Base-by-base conservation (phyloP, 2,888 invertebrate genomes). In the Scaptomyza polygonia region DNA sequence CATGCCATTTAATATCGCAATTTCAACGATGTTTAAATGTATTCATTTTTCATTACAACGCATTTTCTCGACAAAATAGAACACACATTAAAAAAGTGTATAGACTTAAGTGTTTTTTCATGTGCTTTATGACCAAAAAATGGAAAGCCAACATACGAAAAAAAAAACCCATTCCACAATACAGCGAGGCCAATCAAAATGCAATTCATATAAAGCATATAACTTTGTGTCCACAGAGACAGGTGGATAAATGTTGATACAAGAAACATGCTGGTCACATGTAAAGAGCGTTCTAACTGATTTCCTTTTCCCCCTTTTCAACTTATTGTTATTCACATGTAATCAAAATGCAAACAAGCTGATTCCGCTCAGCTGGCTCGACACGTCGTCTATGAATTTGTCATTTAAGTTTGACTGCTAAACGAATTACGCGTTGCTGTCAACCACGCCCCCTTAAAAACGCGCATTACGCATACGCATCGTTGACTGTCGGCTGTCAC, bases 271-370 rank as follows among this genome's bases (percentile, higher is more conserved):
- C 16, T 62, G 63, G 63, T 49, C 52, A 52, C 44, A 53, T 63
- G 52, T 64, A 27, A 1, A 36, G 12, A 51, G 21, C 63, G 21
- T 64, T 58, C 39, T 58, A 49, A 70, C 62, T 56, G 48, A 44
- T 67, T 62, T 4, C 8, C 36, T 5, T 5, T 8, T 12, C 8
- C 16, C 18, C 42, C 21, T 34, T 34, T 34, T 25, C 59, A 44
- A 48, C 11, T 51, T 56, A 44, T 51, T 68, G 40, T 56, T 63
- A 54, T 77, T 62, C 71, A 52, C 67, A 68, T 83, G 83, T 82
- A 77, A 83, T 86, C 80, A 74, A 86, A 82, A 87, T 85, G 83
- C 77, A 85, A 87, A 83, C 73, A 83, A 85, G 79, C 82, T 76
- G 82, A 78, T 71, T 86, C 71, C 45, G 62, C 49, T 61, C 44